A percentile compares a stretch with the other conserved stretches of the same genome.
Evolutionary conservation across 2,797 vertebrate species (phyloP).

Genomic region (Enteromius radiatus): DNA sequence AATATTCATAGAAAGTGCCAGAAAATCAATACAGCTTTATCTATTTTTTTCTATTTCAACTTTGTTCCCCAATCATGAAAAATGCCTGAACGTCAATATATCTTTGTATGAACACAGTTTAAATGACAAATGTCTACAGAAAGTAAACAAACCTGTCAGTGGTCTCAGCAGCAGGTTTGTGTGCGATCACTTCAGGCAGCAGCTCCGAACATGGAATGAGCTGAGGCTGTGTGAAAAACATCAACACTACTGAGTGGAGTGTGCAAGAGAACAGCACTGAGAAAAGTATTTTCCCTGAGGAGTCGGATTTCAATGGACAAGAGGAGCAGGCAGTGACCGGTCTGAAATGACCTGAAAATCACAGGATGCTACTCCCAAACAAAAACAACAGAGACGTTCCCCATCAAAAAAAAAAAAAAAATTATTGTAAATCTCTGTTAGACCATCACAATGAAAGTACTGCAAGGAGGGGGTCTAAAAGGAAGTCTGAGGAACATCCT

Average conservation of each 20-base stretch:
- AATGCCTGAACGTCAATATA: neutral
- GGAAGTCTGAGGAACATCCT: conserved; percentile 79
- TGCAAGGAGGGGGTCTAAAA: conserved; percentile 51
- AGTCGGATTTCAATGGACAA: neutral
- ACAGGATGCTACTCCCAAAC: conserved; percentile 41
- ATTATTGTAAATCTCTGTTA: too few species aligned
- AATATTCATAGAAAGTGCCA: neutral
- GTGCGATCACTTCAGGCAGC: conserved; percentile 64
- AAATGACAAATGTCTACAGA: neutral
- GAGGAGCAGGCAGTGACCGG: neutral
- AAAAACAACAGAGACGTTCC: conserved; percentile 1
- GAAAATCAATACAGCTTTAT: neutral
- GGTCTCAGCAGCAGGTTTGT: conserved; percentile 20
- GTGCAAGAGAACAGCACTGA: conserved; percentile 6
- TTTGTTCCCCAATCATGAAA: neutral
- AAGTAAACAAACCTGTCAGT: conserved; percentile 44
- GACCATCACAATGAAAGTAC: conserved; percentile 40
- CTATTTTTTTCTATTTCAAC: neutral
- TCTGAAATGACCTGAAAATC: conserved; percentile 6
- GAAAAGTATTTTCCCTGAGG: conserved; percentile 6
- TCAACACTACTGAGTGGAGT: neutral
- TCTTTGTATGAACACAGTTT: neutral
- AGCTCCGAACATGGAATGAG: conserved; percentile 75
- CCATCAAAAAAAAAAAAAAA: neutral
- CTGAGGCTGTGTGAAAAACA: conserved; percentile 62